Conservation (phyloP, 92 coral and sea anemone species). For the Umimayanthus chanpuru region DNA sequence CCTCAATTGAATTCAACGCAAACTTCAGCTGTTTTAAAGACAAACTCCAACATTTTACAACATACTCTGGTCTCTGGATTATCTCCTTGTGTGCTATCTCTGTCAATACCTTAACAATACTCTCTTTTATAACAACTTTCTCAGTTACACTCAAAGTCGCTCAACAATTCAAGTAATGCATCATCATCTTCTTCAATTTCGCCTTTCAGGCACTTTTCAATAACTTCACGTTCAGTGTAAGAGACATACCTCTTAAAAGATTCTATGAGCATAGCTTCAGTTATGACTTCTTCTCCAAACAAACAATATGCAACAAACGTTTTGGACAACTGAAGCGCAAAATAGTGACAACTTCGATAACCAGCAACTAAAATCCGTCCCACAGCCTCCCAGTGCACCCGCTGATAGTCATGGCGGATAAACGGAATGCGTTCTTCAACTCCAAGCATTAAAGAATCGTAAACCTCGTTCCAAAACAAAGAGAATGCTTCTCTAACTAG, state of each 20-base stretch:
- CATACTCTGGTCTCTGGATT: constrained; percentile 38
- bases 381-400: constrained; percentile 48
- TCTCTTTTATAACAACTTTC: constrained; percentile 27
- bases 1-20: neutral
- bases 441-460: constrained; percentile 39
- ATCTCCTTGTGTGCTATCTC: constrained; percentile 49
- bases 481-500: constrained; percentile 10
- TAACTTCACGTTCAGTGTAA: constrained; percentile 52
- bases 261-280: constrained; percentile 31
- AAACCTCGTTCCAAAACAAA: constrained; percentile 31
- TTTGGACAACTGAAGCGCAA: constrained; percentile 45
- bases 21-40: constrained; percentile 9
- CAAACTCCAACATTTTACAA: constrained; percentile 30
- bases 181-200: constrained; percentile 50
- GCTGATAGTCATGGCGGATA: constrained; percentile 54
- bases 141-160: constrained; percentile 25
- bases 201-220: constrained; percentile 38
- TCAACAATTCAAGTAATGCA: constrained; percentile 34
- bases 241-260: constrained; percentile 46
- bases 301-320: constrained; percentile 45
- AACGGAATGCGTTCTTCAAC: constrained; percentile 34
- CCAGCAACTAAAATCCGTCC: constrained; percentile 48
- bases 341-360: constrained; percentile 43
- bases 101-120: constrained; percentile 3
- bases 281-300: constrained; percentile 36